Evolutionary conservation across 2,888 invertebrate species (phyloP), one percentile per base, ranked within the genome.

Genomic region (Chouioia cunea): DNA sequence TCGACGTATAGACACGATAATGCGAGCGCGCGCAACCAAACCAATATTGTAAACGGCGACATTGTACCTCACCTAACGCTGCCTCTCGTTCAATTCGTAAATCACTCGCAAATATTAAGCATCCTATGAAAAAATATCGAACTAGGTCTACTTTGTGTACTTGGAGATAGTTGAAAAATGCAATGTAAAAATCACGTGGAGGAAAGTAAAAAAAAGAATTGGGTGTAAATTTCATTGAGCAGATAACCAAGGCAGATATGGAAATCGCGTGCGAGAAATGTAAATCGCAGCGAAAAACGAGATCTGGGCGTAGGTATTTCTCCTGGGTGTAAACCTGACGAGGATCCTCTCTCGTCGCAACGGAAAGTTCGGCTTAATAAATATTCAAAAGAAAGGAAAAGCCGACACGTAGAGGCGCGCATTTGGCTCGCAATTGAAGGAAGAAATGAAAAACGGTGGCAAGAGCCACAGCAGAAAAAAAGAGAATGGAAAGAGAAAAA

Each of bases 401-500:
- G 36, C 50, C n/a, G 18, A 43, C 43, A 52, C 48, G 15, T 20
- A 15, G 4, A 2, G 20, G 50, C 18, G 27, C 16, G 23, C 20
- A 50, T 10, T 20, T 18, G 57, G 16, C n/a, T 43, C n/a, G 36
- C 36, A 36, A 36, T 36, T 3, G 22, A 18, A 15, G 18, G 47
- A 50, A 27, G 62, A 60, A 46, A 63, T 52, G 52, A 36, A 57
- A 60, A 65, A 70, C 50, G 59, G 36, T 12, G n/a, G n/a, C 44
- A 16, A 46, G 54, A 53, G 23, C 16, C n/a, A 36, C 59, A n/a
- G n/a, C n/a, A n/a, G n/a, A 74, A 72, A 70, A 64, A 65, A 36
- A 72, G 53, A 62, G 22, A 57, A 53, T 64, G 67, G 57, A 44
- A 68, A 72, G 72, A 15, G 44, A 59, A 53, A 46, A 54, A 54